Evolutionary conservation across 2,888 invertebrate genomes (phyloP), one percentile per base, ranked within the genome.

Genomic region (Hypomecis punctinalis): DNA sequence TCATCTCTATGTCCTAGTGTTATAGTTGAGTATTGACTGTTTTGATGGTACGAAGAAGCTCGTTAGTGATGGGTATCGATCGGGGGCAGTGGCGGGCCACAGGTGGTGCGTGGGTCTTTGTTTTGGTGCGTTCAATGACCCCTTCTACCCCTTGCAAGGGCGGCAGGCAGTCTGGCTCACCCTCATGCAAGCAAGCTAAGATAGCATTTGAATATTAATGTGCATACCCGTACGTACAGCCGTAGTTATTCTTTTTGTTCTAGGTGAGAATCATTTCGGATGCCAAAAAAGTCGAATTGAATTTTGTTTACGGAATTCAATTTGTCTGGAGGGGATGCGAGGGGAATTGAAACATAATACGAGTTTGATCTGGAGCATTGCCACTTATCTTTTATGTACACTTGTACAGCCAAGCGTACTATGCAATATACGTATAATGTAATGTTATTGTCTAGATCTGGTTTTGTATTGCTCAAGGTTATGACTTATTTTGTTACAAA

Each of bases 91-190:
- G 65, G 61, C 61, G 59, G 70, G 72, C 84, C 82, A 84, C 88
- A 89, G 89, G 89, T 89, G 85, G 81, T 79, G 69, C 63, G 75
- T 69, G 63, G 68, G 71, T 70, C 80, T 85, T 89, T 91, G 90
- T 91, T 90, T 85, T 90, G 86, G 84, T 85, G 80, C 85, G 90
- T 81, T 81, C 90, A 76, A 83, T 79, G 86, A 91, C 89, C 90
- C 72, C 78, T 57, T 65, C 71, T 71, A 73, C 79, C 77, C 74
- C 70, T 65, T 60, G 70, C 67, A 65, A 74, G 80, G 85, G 86
- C 83, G 87, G 71, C 87, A 75, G 67, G 77, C 83, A 66, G 90
- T 84, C 88, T 86, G 76, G 76, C 81, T 78, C 88, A 82, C 86
- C 90, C 90, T 84, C 78, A 66, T 71, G 78, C 81, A 80, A 79